A percentile compares a stretch with the other conserved stretches of the same genome.
These are phyloP conservation scores for Bambusicola thoracicus DNA, from an alignment of 2,113 vertebrate species.

Conservation along the genomic window DNA sequence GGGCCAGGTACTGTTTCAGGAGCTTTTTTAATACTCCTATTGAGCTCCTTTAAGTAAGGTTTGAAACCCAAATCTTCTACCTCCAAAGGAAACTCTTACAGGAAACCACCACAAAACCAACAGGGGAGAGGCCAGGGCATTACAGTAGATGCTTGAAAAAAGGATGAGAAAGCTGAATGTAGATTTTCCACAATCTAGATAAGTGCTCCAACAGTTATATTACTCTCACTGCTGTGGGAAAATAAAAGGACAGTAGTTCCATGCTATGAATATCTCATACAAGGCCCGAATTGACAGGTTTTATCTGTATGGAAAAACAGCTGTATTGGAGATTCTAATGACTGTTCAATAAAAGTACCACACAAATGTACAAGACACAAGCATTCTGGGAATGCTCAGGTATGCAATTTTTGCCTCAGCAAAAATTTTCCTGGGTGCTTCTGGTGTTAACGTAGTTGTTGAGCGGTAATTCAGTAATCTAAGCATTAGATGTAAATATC, in stretches of 20 bases:
- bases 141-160: neutral
- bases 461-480: neutral
- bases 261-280: neutral
- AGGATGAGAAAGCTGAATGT: neutral
- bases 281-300: slow-evolving; percentile 18
- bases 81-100: slow-evolving; percentile 3
- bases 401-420: neutral
- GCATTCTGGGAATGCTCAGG: neutral
- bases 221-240: neutral
- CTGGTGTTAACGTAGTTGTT: neutral
- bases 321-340: neutral
- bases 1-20: neutral
- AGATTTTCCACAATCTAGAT: slow-evolving; percentile 1
- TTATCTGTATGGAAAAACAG: neutral
- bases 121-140: neutral
- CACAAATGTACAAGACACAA: neutral
- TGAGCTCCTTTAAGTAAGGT: neutral
- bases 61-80: neutral
- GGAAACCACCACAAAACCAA: neutral
- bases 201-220: slow-evolving; percentile 4
- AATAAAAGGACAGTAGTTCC: slow-evolving; percentile 5
- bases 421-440: neutral
- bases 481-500: neutral
- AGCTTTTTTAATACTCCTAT: neutral
- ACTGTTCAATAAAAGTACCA: neutral